Percentiles rank a stretch among this genome's conserved stretches.
Evolutionary conservation across 2,113 vertebrate genomes (phyloP).

Genomic region (Grantiella picta): DNA sequence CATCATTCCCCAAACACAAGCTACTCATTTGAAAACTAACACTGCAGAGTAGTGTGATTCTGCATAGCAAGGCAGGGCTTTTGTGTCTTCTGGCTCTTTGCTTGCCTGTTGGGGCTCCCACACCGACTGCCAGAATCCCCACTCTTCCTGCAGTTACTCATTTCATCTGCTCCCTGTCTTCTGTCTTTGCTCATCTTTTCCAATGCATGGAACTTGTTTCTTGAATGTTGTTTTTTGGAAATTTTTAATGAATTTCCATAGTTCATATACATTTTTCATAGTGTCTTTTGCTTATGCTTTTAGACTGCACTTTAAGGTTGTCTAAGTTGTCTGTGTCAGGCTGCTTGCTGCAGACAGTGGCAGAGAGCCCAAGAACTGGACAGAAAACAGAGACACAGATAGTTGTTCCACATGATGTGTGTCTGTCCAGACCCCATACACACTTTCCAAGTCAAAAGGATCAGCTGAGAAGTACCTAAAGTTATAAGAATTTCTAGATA

Average conservation of each 20-base stretch:
- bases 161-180: background rate
- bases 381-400: background rate
- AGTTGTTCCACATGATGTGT: accelerated
- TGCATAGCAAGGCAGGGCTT: background rate
- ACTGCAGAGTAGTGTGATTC: background rate
- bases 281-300: background rate
- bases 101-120: background rate
- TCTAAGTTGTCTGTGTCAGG: background rate
- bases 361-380: background rate
- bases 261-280: background rate
- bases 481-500: background rate
- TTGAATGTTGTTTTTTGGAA: background rate
- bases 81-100: background rate
- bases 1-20: background rate
- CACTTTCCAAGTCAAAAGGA: accelerated
- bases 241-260: background rate
- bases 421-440: background rate
- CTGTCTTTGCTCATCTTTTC: background rate
- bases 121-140: accelerated
- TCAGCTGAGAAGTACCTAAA: background rate
- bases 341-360: background rate
- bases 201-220: background rate
- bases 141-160: background rate
- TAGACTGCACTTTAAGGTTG: background rate
- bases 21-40: background rate